These are phyloP conservation scores for Caloenas nicobarica DNA, from an alignment of 2,113 vertebrate genomes.

Conservation along the genomic window DNA sequence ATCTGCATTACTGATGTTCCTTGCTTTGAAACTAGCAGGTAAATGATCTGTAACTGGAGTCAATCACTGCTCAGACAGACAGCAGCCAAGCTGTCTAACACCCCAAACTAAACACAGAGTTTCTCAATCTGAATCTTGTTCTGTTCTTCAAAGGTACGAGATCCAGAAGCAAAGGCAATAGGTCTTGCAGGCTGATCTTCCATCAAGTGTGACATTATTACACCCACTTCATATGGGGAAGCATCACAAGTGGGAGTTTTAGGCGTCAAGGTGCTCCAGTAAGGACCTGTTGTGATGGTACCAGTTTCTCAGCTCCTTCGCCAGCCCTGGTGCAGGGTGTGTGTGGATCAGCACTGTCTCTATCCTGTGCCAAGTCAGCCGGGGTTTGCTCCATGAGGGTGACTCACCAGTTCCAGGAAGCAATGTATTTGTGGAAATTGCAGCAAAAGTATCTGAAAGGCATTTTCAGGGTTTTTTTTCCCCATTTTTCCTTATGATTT, in stretches of 20 bases:
- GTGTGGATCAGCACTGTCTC: background rate
- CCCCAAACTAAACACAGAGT: background rate
- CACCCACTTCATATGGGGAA: background rate
- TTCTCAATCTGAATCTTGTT: background rate
- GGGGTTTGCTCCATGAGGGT: background rate
- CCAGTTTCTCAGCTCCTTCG: background rate
- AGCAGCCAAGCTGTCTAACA: background rate
- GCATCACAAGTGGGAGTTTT: background rate
- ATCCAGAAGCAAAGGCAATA: background rate
- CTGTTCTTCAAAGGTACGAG: background rate
- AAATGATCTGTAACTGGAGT: background rate
- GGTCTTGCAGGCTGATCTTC: background rate
- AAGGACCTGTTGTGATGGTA: background rate
- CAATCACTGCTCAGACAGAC: background rate
- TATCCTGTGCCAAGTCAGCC: background rate
- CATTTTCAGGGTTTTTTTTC: background rate
- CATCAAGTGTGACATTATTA: background rate
- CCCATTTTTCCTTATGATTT: background rate
- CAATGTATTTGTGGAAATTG: background rate
- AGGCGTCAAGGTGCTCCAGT: background rate
- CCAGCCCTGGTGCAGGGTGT: background rate
- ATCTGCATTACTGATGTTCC: background rate
- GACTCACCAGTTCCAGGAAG: background rate
- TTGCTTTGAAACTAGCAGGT: background rate
- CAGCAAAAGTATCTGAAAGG: background rate